Base-by-base conservation (phyloP, 2,888 invertebrate species). In the Scotopteryx bipunctaria region DNA sequence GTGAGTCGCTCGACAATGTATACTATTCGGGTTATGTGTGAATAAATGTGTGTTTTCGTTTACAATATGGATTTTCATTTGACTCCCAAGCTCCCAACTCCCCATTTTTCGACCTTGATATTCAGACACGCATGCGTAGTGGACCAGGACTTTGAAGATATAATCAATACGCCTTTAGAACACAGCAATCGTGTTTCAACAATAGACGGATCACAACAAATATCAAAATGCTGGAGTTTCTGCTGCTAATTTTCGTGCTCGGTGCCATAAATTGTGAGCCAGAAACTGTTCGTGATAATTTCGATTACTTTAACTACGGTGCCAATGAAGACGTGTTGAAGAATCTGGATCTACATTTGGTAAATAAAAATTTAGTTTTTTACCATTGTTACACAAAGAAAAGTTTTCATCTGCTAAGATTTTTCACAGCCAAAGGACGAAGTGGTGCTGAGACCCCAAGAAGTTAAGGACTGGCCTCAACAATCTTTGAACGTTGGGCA, bases 401-500 rank as follows among this genome's bases (percentile, higher is more conserved):
- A 15, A 3, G 11, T 27, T 19, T 32, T 25, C 0, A 25, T 23
- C 11, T 21, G 2, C 27, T 17, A 17, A 46, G 17, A 43, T 42
- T 32, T 27, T 32, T 53, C 78, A 51, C 66, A 90, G 91, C 83
- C 87, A 2, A 88, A 88, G 71, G 90, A 87, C 58, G 89, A 88
- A 63, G 80, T 88, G 55, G 88, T 91, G 2, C 78, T 92, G 33
- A 91, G 93, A 67, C 94, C 94, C 1, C 92, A 92, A 69, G 92
- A 93, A 63, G 93, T 94, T 1, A 91, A 92, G 69, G 91, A 92
- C 61, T 93, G 93, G 93, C 93, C 93, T 0, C 89, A 91, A 57
- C 90, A 91, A 57, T 88, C 91, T 0, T 67, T 93, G 32, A 92
- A 93, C 63, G 91, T 97, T 21, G 97, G 98, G 2, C 96, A 98